Conservation (phyloP, 2,888 invertebrate species). For the Phengaris alcon region DNA sequence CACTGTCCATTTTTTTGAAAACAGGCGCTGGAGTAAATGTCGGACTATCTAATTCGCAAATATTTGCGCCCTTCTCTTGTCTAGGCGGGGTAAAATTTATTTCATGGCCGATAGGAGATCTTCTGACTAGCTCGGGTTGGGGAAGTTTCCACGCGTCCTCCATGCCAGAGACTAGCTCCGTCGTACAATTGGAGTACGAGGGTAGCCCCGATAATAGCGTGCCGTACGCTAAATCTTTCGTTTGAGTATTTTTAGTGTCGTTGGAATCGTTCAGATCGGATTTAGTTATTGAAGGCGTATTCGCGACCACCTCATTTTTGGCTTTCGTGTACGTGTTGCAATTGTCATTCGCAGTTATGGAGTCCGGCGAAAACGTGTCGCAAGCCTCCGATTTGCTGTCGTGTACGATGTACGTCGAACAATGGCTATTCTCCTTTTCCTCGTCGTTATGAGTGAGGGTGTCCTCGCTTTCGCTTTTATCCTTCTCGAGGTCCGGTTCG, state of each 20-base stretch:
- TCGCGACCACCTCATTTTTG: conserved; percentile 53
- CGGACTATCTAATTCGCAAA: conserved; percentile 44
- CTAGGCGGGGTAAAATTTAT: conserved; percentile 51
- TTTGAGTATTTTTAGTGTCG: conserved; percentile 56
- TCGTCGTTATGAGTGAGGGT: conserved; percentile 68
- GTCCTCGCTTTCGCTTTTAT: conserved; percentile 63
- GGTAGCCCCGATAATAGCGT: conserved; percentile 63
- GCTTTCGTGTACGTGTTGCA: conserved; percentile 64
- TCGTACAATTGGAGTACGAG: conserved; percentile 66
- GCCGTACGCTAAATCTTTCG: conserved; percentile 67
- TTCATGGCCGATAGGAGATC: conserved; percentile 54
- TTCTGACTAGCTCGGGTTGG: conserved; percentile 62
- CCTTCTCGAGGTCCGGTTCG: conserved; percentile 49
- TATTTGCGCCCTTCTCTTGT: conserved; percentile 40
- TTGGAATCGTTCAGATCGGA: conserved; percentile 59
- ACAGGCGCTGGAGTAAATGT: conserved; percentile 48
- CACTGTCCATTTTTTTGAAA: conserved; percentile 64
- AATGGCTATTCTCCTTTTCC: conserved; percentile 60
- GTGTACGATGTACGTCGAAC: conserved; percentile 68
- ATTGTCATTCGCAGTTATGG: conserved; percentile 66
- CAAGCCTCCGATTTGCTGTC: conserved; percentile 64
- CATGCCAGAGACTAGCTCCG: conserved; percentile 54
- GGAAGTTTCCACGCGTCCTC: conserved; percentile 62
- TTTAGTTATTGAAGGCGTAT: conserved; percentile 55
- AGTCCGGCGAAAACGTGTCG: conserved; percentile 68